Base-by-base conservation (phyloP, 53 echinoderm and acorn worm species). In the Astropecten irregularis region DNA sequence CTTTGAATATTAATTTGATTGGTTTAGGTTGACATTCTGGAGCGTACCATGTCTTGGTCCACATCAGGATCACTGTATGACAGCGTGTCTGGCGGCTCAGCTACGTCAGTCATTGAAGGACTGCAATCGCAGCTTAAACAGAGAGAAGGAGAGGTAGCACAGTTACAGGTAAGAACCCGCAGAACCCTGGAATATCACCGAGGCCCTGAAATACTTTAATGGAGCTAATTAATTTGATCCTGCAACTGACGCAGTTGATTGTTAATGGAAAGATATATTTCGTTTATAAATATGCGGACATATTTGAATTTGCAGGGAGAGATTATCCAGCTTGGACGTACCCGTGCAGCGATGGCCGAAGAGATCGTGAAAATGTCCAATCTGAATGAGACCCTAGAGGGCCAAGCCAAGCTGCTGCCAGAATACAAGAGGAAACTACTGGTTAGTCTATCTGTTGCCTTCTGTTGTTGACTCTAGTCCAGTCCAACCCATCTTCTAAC, bases 281-380 rank as follows among this genome's bases (percentile, higher is more conserved):
- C n/a, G n/a, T n/a, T n/a, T n/a, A n/a, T n/a, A n/a, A n/a, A n/a
- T n/a, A n/a, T n/a, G n/a, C n/a, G n/a, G n/a, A n/a, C n/a, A n/a
- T n/a, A n/a, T n/a, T n/a, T n/a, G n/a, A n/a, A n/a, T n/a, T n/a
- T n/a, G n/a, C 52, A 93, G 93, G 85, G 84, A 36, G 97, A 94
- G 68, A 95, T 99, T 28, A 30, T 50, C 18, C 96, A 96, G 66
- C 81, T 99, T 10, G 99, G 94, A 77, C 83, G 99, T 18, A 99
- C 99, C 3, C 82, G 99, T n/a, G 90, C 92, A 34, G 81, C 99
- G 2, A 96, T 99, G 99, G 99, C 99, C 1, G 99, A 99, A 35
- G 99, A 99, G 83, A 94, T 97, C 11, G 99, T 99, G 13, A 99
- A 90, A 27, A 68, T 92, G 49, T 69, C 92, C 82, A 99, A 99